Percentiles rank a stretch among this genome's conserved stretches.
Conservation (phyloP, 1,140 invertebrate genomes). For the Sminthurides bifidus region DNA sequence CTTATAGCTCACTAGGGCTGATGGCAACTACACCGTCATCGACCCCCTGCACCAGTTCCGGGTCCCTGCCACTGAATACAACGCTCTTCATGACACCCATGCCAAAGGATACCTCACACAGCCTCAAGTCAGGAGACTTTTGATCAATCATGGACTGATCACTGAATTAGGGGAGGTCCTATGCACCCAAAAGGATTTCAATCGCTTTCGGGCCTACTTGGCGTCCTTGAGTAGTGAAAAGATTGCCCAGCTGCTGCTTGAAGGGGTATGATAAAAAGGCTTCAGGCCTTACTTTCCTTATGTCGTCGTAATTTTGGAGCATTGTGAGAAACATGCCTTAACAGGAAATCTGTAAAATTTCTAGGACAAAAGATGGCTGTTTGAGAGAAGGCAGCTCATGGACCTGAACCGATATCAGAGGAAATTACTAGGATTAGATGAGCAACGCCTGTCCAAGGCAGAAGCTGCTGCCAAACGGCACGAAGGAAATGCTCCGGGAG, state of each 20-base stretch:
- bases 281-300: too few relatives aligned
- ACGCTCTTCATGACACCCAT: conserved; percentile 9
- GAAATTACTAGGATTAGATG: too few relatives aligned
- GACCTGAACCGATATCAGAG: not conserved
- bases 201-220: not conserved
- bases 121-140: not conserved
- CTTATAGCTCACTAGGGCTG: too few relatives aligned
- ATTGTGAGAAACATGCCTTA: too few relatives aligned
- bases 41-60: not conserved
- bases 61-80: not conserved
- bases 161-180: not conserved
- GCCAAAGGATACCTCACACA: not conserved
- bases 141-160: conserved; percentile 6
- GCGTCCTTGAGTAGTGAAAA: not conserved
- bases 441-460: too few relatives aligned
- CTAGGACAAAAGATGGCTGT: not conserved
- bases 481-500: too few relatives aligned
- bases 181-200: conserved; percentile 1
- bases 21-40: not conserved
- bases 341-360: too few relatives aligned
- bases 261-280: too few relatives aligned
- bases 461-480: too few relatives aligned
- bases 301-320: too few relatives aligned
- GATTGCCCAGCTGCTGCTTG: not conserved
- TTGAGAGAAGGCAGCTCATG: not conserved